Percentiles rank a stretch among this genome's conserved stretches.
Evolutionary conservation across 2,113 vertebrate species (phyloP).

Genomic region (Gracilinanus agilis): DNA sequence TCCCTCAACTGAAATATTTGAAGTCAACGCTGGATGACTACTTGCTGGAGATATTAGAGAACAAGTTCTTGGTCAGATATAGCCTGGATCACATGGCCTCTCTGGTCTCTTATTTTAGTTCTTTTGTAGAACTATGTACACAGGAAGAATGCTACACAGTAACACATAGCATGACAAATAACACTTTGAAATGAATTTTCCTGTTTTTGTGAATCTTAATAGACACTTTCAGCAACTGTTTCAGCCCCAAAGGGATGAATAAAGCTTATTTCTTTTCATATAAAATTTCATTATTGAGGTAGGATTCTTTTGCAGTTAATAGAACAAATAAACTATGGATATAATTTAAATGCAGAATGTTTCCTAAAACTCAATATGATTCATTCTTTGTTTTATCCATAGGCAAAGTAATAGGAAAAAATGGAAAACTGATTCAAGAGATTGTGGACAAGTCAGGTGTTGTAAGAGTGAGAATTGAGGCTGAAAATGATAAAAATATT

Average conservation of each 20-base stretch:
- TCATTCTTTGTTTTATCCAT: slow-evolving; percentile 71
- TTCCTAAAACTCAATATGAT: slow-evolving; percentile 67
- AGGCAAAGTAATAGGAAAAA: slow-evolving; percentile 99
- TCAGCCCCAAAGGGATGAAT: background rate
- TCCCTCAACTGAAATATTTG: background rate
- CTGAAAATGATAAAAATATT: slow-evolving; percentile 97
- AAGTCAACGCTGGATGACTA: background rate
- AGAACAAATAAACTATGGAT: background rate
- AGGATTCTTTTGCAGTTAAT: background rate
- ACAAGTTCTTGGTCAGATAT: background rate
- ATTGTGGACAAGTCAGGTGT: slow-evolving; percentile 99
- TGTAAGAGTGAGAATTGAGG: slow-evolving; percentile 97
- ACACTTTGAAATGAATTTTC: background rate
- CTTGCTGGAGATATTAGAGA: background rate
- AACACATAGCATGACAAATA: background rate
- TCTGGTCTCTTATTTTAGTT: slow-evolving; percentile 16
- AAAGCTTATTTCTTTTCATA: background rate
- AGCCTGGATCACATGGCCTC: background rate
- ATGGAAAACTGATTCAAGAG: slow-evolving; percentile 98
- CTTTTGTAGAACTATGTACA: slow-evolving; percentile 34
- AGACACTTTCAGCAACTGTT: background rate
- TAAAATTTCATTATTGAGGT: background rate
- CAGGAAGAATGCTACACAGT: background rate
- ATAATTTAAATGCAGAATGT: background rate
- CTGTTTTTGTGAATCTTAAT: slow-evolving; percentile 36